Percentiles rank a stretch among this genome's conserved stretches.
phyloP scores from a whole-genome alignment of 2,113 vertebrate species.

The Mola mola region DNA sequence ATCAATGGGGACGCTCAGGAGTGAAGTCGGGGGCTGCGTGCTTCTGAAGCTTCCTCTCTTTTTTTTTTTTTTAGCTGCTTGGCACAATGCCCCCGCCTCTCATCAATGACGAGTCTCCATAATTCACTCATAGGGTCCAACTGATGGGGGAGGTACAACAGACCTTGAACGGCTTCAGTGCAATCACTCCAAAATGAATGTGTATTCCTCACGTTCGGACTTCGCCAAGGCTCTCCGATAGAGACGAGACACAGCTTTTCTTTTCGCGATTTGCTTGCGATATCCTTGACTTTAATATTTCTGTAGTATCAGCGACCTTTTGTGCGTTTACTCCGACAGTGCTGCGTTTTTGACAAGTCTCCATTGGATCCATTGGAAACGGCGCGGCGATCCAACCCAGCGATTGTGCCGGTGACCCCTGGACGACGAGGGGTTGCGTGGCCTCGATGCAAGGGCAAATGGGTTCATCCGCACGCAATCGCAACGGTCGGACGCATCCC shows the following conservation, averaged over 20 bases:
- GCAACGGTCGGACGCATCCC: conserved; percentile 64
- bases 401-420: conserved; percentile 64
- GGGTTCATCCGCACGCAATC: conserved; percentile 71
- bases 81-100: conserved; percentile 51
- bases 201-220: no score
- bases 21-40: conserved; percentile 52
- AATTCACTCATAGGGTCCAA: conserved; percentile 55
- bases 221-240: no score
- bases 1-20: conserved; percentile 71
- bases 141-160: conserved; percentile 8
- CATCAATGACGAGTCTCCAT: conserved; percentile 70
- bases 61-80: conserved; percentile 43
- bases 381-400: conserved; percentile 37
- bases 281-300: no score
- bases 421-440: conserved; percentile 38
- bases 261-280: no score
- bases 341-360: neutral
- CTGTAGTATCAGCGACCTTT: no score
- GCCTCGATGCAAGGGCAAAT: conserved; percentile 61
- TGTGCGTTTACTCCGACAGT: no score
- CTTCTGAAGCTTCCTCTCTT: conserved; percentile 59
- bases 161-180: conserved; percentile 42
- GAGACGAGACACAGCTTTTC: no score
- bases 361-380: conserved; percentile 49
- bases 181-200: conserved; percentile 29